Conservation (phyloP, 1,140 invertebrate species). For the Drosophila tropicalis region DNA sequence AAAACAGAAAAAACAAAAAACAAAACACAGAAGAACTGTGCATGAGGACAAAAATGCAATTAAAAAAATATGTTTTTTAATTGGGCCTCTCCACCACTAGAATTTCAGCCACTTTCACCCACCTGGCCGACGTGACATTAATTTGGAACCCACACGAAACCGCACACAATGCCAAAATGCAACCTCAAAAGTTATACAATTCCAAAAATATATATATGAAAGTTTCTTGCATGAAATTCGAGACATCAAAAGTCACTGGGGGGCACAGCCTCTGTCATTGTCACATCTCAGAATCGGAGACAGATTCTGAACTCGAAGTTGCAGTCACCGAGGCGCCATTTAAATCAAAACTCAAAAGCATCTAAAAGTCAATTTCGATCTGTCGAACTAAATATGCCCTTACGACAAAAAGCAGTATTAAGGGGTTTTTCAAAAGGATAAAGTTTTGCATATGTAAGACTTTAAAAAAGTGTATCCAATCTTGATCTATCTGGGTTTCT, state of each 20-base stretch:
- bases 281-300: constrained; percentile 37
- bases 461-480: too few relatives aligned
- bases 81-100: constrained; percentile 46
- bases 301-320: neutral
- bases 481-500: too few relatives aligned
- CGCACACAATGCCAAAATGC: constrained; percentile 38
- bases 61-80: constrained; percentile 77
- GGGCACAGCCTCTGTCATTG: constrained; percentile 54
- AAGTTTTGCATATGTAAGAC: too few relatives aligned
- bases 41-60: constrained; percentile 70
- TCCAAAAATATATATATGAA: constrained; percentile 16
- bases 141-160: constrained; percentile 48
- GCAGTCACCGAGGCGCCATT: constrained; percentile 49
- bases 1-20: constrained; percentile 43
- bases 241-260: constrained; percentile 47
- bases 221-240: constrained; percentile 55
- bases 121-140: constrained; percentile 68
- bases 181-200: constrained; percentile 40
- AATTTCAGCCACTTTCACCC: constrained; percentile 54
- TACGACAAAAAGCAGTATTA: too few relatives aligned
- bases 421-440: too few relatives aligned
- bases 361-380: too few relatives aligned
- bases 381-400: too few relatives aligned
- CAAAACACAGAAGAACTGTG: constrained; percentile 29
- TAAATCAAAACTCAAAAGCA: constrained; percentile 57